Evolutionary conservation across 2,797 vertebrate genomes (phyloP).

Genomic region (Cyprinella venusta): DNA sequence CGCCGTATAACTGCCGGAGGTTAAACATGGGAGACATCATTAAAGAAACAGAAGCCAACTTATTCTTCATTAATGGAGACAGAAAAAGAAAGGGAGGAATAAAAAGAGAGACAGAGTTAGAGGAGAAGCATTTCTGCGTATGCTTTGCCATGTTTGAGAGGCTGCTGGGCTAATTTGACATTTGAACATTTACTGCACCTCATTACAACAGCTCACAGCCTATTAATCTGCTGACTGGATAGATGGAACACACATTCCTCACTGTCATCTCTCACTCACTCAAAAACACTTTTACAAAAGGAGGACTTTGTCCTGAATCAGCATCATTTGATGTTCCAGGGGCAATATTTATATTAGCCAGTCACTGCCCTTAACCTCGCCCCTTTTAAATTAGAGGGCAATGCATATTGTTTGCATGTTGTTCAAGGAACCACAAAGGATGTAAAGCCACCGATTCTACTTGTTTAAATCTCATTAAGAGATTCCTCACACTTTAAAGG

Average conservation of each 20-base stretch:
- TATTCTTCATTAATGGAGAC: conserved; percentile 37
- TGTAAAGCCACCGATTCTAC: neutral
- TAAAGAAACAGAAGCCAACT: conserved; percentile 26
- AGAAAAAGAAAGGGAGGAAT: conserved; percentile 5
- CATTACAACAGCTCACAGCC: conserved; percentile 34
- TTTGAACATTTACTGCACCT: conserved; percentile 33
- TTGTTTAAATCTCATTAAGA: neutral
- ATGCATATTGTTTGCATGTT: neutral
- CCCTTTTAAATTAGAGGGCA: neutral
- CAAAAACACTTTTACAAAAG: neutral
- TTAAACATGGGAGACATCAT: conserved; percentile 38
- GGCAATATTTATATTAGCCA: neutral
- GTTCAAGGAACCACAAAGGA: neutral
- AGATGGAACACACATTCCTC: conserved; percentile 18
- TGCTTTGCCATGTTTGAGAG: neutral
- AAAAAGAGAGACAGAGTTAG: neutral
- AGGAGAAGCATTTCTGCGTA: conserved; percentile 4
- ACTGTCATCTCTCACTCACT: neutral
- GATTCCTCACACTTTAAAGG: neutral
- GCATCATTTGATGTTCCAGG: neutral
- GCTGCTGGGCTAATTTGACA: conserved; percentile 24
- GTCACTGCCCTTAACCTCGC: neutral
- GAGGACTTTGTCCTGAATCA: neutral
- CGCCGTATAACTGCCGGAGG: conserved; percentile 25
- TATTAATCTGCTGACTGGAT: conserved; percentile 30